Evolutionary conservation across 30 jellyfish, hydroid and myxozoan species (phyloP).

Genomic region (Phacellophora camtschatica): DNA sequence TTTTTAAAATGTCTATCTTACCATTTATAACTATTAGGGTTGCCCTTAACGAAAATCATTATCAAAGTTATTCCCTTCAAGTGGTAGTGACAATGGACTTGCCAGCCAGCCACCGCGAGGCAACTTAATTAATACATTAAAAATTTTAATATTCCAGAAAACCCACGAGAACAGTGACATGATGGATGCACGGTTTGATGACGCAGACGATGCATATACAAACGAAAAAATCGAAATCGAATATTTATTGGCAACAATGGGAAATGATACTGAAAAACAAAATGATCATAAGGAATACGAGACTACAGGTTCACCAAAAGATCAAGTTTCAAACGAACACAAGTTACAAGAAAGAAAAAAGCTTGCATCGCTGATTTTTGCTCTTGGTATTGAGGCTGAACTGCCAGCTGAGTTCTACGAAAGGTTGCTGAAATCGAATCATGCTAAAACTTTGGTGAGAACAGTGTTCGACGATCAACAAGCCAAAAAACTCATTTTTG

Average conservation of each 20-base stretch:
- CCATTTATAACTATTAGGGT: too few relatives aligned
- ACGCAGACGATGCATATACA: slow-evolving; percentile 10
- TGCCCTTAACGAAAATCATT: too few relatives aligned
- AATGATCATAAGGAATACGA: not conserved
- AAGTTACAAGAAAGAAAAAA: not conserved
- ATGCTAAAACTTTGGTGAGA: slow-evolving; percentile 36
- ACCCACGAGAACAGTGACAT: too few relatives aligned
- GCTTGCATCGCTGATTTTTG: slow-evolving; percentile 33
- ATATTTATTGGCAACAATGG: slow-evolving; percentile 40
- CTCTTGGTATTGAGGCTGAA: slow-evolving; percentile 65
- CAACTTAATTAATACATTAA: too few relatives aligned
- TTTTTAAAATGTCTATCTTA: too few relatives aligned
- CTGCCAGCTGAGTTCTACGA: slow-evolving; percentile 63
- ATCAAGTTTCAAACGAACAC: not conserved
- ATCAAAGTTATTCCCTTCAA: too few relatives aligned
- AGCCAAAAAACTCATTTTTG: not conserved
- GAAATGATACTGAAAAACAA: not conserved
- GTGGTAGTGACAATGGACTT: too few relatives aligned
- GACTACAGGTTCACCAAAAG: too few relatives aligned
- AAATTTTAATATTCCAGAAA: too few relatives aligned
- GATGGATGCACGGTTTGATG: too few relatives aligned
- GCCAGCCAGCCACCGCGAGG: too few relatives aligned
- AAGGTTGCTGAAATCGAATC: slow-evolving; percentile 26
- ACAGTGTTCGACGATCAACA: slow-evolving; percentile 27
- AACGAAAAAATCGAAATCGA: slow-evolving; percentile 63